These are phyloP conservation scores for Hirudinaria manillensis DNA, from an alignment of 2,888 invertebrate genomes.

Conservation along the genomic window DNA sequence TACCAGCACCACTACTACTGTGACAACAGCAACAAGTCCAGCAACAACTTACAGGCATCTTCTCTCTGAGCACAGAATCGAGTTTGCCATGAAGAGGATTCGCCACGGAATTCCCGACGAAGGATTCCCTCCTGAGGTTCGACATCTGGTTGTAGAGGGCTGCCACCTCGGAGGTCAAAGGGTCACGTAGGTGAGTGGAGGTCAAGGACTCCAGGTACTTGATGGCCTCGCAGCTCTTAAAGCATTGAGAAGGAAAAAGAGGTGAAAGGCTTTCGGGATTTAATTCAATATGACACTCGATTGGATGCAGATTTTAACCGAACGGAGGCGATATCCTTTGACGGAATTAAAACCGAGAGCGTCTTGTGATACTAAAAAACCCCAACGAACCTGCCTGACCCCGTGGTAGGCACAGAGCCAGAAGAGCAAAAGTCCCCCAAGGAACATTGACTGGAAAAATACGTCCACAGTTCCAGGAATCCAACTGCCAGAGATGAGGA, in stretches of 20 bases:
- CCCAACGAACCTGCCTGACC: slow-evolving; percentile 68
- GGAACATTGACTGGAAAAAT: slow-evolving; percentile 79
- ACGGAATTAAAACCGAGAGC: too few relatives aligned
- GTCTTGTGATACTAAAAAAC: too few relatives aligned
- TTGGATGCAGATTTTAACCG: too few relatives aligned
- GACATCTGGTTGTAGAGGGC: slow-evolving; percentile 48
- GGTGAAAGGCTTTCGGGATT: too few relatives aligned
- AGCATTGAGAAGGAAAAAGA: not conserved
- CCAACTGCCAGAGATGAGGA: slow-evolving; percentile 75
- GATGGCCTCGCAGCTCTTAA: slow-evolving; percentile 49
- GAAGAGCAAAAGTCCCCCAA: slow-evolving; percentile 78
- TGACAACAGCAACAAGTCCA: not conserved
- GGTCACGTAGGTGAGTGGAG: slow-evolving; percentile 46
- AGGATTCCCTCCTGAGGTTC: slow-evolving; percentile 41
- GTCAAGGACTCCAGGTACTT: slow-evolving; percentile 44
- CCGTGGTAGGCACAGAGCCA: slow-evolving; percentile 95
- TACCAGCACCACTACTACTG: not conserved
- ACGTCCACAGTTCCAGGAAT: slow-evolving; percentile 87
- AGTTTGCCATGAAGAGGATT: slow-evolving; percentile 44
- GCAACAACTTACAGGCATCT: slow-evolving; percentile 42
- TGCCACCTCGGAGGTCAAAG: slow-evolving; percentile 47
- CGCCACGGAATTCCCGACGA: slow-evolving; percentile 43
- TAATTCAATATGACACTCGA: too few relatives aligned
- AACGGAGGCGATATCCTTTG: too few relatives aligned
- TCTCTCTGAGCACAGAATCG: slow-evolving; percentile 43